Percentiles rank a stretch among this genome's conserved stretches.
Evolutionary conservation across 2,888 invertebrate genomes (phyloP).

Genomic region (Xanthorhoe spadicearia): DNA sequence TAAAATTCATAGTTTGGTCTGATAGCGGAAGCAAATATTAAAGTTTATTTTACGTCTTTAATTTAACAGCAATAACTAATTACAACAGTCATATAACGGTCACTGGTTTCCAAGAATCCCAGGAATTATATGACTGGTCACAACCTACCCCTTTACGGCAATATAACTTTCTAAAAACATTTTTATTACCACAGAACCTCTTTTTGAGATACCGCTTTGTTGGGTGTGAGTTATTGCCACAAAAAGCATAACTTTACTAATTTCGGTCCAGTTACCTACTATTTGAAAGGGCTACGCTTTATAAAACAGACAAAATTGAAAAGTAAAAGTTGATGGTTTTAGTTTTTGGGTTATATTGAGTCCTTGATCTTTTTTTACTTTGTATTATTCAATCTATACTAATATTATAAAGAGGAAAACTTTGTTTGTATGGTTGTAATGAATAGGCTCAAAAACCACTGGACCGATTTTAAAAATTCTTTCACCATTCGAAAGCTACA

Average conservation of each 20-base stretch:
- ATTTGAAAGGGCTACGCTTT: neutral
- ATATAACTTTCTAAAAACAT: conserved; percentile 79
- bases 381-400: too few relatives aligned
- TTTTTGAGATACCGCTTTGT: conserved; percentile 52
- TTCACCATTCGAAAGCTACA: too few relatives aligned
- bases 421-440: too few relatives aligned
- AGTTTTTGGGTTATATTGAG: too few relatives aligned
- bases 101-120: neutral
- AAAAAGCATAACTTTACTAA: conserved; percentile 41
- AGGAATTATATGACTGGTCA: conserved; percentile 59
- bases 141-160: conserved; percentile 68
- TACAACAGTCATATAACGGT: conserved; percentile 1
- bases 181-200: conserved; percentile 60
- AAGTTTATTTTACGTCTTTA: neutral
- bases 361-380: too few relatives aligned
- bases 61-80: neutral
- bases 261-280: conserved; percentile 31
- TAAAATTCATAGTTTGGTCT: too few relatives aligned
- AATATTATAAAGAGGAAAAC: too few relatives aligned
- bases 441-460: too few relatives aligned
- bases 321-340: too few relatives aligned
- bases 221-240: conserved; percentile 43
- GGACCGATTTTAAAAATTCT: too few relatives aligned
- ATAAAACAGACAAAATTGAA: neutral
- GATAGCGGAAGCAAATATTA: too few relatives aligned